Evolutionary conservation across 2,888 invertebrate genomes (phyloP).

Genomic region (Trilocha varians): DNA sequence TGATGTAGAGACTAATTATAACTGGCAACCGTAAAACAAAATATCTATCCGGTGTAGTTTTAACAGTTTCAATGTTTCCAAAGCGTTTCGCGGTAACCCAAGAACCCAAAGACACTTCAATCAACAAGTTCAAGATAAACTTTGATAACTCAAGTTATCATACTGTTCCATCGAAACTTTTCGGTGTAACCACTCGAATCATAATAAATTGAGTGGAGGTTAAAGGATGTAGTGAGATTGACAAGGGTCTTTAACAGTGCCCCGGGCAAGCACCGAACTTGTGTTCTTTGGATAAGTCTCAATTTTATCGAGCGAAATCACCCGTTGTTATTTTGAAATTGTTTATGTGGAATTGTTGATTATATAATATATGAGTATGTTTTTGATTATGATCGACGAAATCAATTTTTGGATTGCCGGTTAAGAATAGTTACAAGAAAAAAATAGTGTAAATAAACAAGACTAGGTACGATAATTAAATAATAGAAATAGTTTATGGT

Average conservation of each 20-base stretch:
- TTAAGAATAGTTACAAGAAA: too few relatives aligned
- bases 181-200: constrained; percentile 24
- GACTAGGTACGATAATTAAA: too few relatives aligned
- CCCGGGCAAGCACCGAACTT: constrained; percentile 38
- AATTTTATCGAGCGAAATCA: constrained; percentile 41
- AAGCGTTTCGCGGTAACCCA: too few relatives aligned
- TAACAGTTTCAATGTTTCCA: too few relatives aligned
- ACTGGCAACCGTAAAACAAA: too few relatives aligned
- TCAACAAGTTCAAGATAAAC: not conserved
- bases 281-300: constrained; percentile 42
- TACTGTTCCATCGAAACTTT: not conserved
- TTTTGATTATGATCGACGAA: too few relatives aligned
- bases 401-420: too few relatives aligned
- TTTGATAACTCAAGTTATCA: not conserved
- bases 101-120: not conserved
- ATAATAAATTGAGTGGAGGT: constrained; percentile 58
- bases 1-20: too few relatives aligned
- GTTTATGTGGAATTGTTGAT: constrained; percentile 17
- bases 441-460: too few relatives aligned
- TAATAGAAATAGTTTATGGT: too few relatives aligned
- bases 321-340: constrained; percentile 37
- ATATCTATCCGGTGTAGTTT: too few relatives aligned
- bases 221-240: constrained; percentile 52
- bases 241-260: constrained; percentile 50
- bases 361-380: too few relatives aligned